A percentile compares a stretch with the other conserved stretches of the same genome.
These are phyloP conservation scores for Esox masquinongy DNA, from an alignment of 2,797 vertebrate genomes.

Conservation along the genomic window DNA sequence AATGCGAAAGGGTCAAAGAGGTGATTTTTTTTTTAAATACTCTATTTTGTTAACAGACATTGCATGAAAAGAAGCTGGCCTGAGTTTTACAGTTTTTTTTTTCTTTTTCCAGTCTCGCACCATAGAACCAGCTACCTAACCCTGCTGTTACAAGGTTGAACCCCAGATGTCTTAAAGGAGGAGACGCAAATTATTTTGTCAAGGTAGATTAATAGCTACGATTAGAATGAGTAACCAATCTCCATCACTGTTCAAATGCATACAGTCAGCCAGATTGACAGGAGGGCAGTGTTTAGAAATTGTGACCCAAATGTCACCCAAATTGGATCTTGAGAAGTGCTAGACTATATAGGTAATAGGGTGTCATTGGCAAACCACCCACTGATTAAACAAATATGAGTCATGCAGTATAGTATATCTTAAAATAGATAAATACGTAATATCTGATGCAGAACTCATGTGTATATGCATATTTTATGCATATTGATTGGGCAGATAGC, in stretches of 20 bases:
- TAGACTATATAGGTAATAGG: neutral
- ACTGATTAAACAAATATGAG: neutral
- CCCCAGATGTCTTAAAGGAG: slow-evolving; percentile 69
- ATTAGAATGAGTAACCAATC: slow-evolving; percentile 63
- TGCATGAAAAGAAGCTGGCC: slow-evolving; percentile 64
- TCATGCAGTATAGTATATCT: neutral
- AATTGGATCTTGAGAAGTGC: neutral
- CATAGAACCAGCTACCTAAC: slow-evolving; percentile 32
- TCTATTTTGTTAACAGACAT: slow-evolving; percentile 64
- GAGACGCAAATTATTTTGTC: slow-evolving; percentile 70
- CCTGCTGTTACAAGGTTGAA: slow-evolving; percentile 68
- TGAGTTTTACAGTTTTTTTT: slow-evolving; percentile 44
- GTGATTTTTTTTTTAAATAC: slow-evolving; percentile 59
- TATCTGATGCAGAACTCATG: neutral
- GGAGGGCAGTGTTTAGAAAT: slow-evolving; percentile 43
- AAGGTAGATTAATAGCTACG: slow-evolving; percentile 74
- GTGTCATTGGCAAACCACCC: neutral
- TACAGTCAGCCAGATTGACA: slow-evolving; percentile 40
- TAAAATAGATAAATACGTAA: neutral
- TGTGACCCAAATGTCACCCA: neutral
- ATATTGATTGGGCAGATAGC: too few species aligned
- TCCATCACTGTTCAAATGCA: slow-evolving; percentile 68
- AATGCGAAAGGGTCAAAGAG: slow-evolving; percentile 58
- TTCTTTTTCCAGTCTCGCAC: slow-evolving; percentile 34
- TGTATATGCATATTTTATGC: too few species aligned